Evolutionary conservation across 1,140 invertebrate species (phyloP).

Genomic region (Zelostemma sp.): DNA sequence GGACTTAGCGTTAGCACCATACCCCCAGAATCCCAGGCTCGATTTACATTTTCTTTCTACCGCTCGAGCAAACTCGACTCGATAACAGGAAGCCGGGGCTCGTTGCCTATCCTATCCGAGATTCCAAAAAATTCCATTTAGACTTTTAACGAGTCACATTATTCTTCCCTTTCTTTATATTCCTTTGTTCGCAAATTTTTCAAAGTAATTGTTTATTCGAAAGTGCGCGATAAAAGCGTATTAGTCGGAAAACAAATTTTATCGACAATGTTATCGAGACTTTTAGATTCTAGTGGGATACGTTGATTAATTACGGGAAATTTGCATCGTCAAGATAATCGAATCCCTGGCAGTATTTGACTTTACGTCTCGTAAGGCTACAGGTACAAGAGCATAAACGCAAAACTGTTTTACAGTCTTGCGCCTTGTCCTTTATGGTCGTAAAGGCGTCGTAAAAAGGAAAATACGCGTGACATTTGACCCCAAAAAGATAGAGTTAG

Average conservation of each 20-base stretch:
- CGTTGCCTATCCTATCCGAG: conserved; percentile 7
- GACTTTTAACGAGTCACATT: conserved; percentile 19
- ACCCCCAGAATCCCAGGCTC: conserved; percentile 41
- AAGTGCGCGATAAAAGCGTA: no score
- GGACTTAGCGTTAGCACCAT: conserved; percentile 33
- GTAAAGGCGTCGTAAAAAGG: conserved; percentile 55
- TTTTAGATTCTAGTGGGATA: no score
- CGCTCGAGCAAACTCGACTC: conserved; percentile 46
- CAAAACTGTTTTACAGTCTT: conserved; percentile 40
- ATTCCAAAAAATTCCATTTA: conserved; percentile 12
- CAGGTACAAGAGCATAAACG: conserved; percentile 5
- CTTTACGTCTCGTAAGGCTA: conserved; percentile 4
- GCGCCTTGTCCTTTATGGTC: conserved; percentile 41
- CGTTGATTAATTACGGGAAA: background rate
- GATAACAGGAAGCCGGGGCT: conserved; percentile 56
- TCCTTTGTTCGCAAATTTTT: background rate
- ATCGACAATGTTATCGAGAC: no score
- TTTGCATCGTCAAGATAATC: conserved; percentile 23
- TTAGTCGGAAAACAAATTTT: no score
- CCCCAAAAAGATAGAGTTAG: conserved; percentile 36
- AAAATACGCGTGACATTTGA: conserved; percentile 53
- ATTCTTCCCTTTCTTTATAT: conserved; percentile 18
- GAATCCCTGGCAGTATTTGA: conserved; percentile 18
- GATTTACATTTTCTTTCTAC: conserved; percentile 64
- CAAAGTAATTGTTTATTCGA: no score